Conservation (phyloP, 1,140 invertebrate species). For the Heterodera schachtii region DNA sequence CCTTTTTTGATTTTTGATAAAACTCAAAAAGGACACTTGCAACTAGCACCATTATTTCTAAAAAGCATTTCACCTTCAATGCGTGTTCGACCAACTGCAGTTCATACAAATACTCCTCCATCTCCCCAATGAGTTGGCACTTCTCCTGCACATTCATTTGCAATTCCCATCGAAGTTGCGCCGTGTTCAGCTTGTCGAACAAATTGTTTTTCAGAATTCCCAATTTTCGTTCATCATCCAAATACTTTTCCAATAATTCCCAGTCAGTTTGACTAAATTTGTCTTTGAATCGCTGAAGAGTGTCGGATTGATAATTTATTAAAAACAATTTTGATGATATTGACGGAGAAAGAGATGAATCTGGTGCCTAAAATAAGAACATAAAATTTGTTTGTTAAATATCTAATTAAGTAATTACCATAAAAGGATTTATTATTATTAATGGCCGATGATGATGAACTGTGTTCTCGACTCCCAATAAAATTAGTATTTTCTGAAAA, state of each 20-base stretch:
- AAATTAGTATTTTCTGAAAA: too few relatives aligned
- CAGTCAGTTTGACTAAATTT: neutral
- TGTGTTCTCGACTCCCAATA: too few relatives aligned
- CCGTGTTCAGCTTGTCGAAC: neutral
- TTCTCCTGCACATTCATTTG: neutral
- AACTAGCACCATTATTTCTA: too few relatives aligned
- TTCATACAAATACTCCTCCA: conserved; percentile 12
- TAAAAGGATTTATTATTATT: too few relatives aligned
- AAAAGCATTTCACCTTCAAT: neutral
- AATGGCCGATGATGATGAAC: too few relatives aligned
- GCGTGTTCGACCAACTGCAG: conserved; percentile 29
- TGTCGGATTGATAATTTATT: neutral
- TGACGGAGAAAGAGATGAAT: too few relatives aligned
- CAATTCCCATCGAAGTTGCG: neutral
- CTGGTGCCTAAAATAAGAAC: too few relatives aligned
- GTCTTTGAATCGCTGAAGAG: neutral
- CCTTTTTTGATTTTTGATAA: too few relatives aligned
- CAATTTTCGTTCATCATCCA: neutral
- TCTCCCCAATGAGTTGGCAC: conserved; percentile 13
- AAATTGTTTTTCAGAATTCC: neutral
- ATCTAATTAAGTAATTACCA: too few relatives aligned
- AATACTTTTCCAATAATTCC: neutral
- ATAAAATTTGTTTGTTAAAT: too few relatives aligned
- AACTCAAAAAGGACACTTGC: too few relatives aligned
- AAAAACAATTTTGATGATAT: too few relatives aligned